Evolutionary conservation across 2,888 invertebrate species (phyloP), one percentile per base, ranked within the genome.

Genomic region (Eledona agricola): DNA sequence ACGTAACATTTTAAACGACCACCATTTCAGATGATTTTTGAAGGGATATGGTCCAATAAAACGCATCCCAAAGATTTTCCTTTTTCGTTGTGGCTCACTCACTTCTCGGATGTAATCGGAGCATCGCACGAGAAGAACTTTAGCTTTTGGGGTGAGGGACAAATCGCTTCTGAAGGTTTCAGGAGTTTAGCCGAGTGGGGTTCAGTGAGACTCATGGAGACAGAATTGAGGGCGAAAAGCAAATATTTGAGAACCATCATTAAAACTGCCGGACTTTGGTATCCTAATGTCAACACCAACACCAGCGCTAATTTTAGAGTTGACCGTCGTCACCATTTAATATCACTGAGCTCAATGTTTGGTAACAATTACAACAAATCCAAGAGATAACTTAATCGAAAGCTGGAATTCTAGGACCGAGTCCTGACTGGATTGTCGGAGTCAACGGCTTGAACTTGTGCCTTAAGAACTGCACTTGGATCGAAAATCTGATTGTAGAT

Each of bases 361-460:
- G 89, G 89, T 87, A 73, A 73, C 55, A 25, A 25, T 31, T 28
- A 32, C n/a, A n/a, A n/a, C n/a, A n/a, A n/a, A 19, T 3, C 23
- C 19, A 15, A 42, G 19, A 42, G 7, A 16, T 7, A 13, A 31
- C n/a, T n/a, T n/a, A n/a, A n/a, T n/a, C n/a, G n/a, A 25, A 9
- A 6, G 9, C 10, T 5, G 28, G 6, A n/a, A 28, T 57, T 63
- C 7, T 57, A 89, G 90, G 95, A 1, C 98, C 98, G 0, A 94
- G 96, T 5, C 98, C 98, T 0, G 98, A 99, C 79, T 99, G 98
- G 98, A 90, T 96, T 64, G 92, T 96, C 26, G 98, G 98, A 0
- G 87, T 98, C 17, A 91, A 84, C 49, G 89, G 90, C 0, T 77
- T 96, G 43, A 89, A 97, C 70, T 81, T 99, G 4, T 99, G 99